Evolutionary conservation across 2,888 invertebrate genomes (phyloP), one percentile per base, ranked within the genome.

Genomic region (Microctonus hyperodae): DNA sequence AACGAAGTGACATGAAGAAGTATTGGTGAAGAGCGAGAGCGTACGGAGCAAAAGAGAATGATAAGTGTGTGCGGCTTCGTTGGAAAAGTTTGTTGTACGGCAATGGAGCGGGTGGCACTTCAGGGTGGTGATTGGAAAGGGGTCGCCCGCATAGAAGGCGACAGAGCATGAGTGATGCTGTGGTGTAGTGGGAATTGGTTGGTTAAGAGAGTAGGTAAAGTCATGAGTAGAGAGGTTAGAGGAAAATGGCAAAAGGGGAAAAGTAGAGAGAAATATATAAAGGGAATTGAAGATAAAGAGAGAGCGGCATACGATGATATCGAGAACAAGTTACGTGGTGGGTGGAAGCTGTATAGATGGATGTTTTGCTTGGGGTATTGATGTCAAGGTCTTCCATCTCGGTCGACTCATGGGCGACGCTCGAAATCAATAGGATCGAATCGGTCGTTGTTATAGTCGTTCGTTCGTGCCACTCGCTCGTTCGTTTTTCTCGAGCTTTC

Each of bases 321-420:
- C 75, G 64, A 73, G 72, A 61, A 75, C 73, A 70, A 76, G 76
- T 71, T 23, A 13, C 16, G 61, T 10, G 48, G 37, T 33, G 20
- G 44, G 16, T 16, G 44, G 62, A 25, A 66, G 57, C 53, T 59
- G 79, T 76, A 75, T 69, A 78, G 81, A 78, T 78, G 77, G 76
- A n/a, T 76, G 75, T 75, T 72, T 56, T 67, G 64, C 64, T 40
- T 71, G 73, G 76, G 74, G 75, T 79, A 79, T 79, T 76, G 78
- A 79, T 81, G 81, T 81, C 81, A 81, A 81, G 81, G 81, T 81
- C 80, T 74, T 77, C 73, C 76, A 76, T 78, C 80, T 78, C 79
- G 80, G 73, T 79, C 74, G 73, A 76, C 73, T 81, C 79, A 82
- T 72, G 82, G 80, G 79, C 68, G 81, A 79, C 74, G 82, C 78